These are phyloP conservation scores for Ennomos quercinarius DNA, from an alignment of 2,888 invertebrate species.

Conservation along the genomic window DNA sequence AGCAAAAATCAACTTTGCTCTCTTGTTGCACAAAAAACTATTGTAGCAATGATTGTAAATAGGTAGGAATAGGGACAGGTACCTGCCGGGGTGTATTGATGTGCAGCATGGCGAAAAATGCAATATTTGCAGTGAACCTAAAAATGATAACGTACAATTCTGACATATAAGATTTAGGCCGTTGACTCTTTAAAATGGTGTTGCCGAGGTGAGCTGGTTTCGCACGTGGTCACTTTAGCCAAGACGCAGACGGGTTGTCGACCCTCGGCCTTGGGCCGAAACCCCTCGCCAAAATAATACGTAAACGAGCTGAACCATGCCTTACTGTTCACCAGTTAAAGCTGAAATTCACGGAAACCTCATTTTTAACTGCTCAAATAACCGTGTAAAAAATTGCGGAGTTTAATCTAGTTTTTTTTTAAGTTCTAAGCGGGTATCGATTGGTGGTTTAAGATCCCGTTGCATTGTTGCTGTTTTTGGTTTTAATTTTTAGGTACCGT, in stretches of 20 bases:
- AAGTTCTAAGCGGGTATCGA: slow-evolving; percentile 26
- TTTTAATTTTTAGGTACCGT: not conserved
- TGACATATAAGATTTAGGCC: slow-evolving; percentile 35
- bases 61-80: no score
- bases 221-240: slow-evolving; percentile 70
- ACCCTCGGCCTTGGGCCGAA: slow-evolving; percentile 75
- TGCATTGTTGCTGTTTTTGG: slow-evolving; percentile 9
- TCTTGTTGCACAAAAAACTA: no score
- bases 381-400: slow-evolving; percentile 43
- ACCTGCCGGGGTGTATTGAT: no score
- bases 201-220: slow-evolving; percentile 73
- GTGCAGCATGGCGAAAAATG: not conserved
- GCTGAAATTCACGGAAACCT: slow-evolving; percentile 39
- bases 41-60: no score
- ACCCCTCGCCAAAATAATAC: slow-evolving; percentile 53
- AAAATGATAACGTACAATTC: slow-evolving; percentile 19
- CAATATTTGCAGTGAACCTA: slow-evolving; percentile 18
- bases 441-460: slow-evolving; percentile 31
- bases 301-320: slow-evolving; percentile 47
- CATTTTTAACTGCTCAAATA: slow-evolving; percentile 37
- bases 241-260: slow-evolving; percentile 72
- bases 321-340: slow-evolving; percentile 43
- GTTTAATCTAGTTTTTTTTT: slow-evolving; percentile 38
- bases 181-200: slow-evolving; percentile 42
- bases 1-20: no score